These are phyloP conservation scores for Epinephelus awoara DNA, from an alignment of 2,797 vertebrate genomes.

Conservation along the genomic window DNA sequence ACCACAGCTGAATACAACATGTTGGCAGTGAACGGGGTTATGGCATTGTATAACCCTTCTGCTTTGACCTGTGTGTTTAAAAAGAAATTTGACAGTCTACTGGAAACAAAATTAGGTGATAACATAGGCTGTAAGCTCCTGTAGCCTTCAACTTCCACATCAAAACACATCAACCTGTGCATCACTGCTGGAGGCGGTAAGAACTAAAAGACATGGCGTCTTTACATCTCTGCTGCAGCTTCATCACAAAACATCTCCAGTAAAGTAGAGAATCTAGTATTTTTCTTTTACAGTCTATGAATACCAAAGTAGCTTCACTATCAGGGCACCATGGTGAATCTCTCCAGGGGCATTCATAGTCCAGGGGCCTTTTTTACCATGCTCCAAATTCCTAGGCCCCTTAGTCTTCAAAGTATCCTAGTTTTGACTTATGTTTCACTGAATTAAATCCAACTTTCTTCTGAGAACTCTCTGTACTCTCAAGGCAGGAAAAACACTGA, in stretches of 20 bases:
- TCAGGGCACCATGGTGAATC: background rate
- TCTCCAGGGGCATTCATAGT: background rate
- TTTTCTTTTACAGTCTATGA: slow-evolving; percentile 1
- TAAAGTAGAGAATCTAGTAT: background rate
- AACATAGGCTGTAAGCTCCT: background rate
- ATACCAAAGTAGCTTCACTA: background rate
- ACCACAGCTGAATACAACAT: background rate
- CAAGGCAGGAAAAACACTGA: background rate
- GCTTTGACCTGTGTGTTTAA: background rate
- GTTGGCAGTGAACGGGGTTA: background rate
- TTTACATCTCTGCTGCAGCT: background rate
- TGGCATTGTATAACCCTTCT: background rate
- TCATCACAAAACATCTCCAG: background rate
- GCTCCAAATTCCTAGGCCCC: background rate
- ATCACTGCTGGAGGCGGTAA: background rate
- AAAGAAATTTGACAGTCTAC: background rate
- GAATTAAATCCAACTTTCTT: background rate
- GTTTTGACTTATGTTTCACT: background rate
- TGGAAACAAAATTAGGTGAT: too few species aligned
- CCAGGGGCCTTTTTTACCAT: background rate
- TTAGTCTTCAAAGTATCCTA: background rate
- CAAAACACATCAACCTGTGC: background rate
- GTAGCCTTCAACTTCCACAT: background rate
- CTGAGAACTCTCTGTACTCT: background rate
- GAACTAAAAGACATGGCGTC: background rate